phyloP scores from a whole-genome alignment of 2,888 invertebrate genomes.

The Plebejus melissa region DNA sequence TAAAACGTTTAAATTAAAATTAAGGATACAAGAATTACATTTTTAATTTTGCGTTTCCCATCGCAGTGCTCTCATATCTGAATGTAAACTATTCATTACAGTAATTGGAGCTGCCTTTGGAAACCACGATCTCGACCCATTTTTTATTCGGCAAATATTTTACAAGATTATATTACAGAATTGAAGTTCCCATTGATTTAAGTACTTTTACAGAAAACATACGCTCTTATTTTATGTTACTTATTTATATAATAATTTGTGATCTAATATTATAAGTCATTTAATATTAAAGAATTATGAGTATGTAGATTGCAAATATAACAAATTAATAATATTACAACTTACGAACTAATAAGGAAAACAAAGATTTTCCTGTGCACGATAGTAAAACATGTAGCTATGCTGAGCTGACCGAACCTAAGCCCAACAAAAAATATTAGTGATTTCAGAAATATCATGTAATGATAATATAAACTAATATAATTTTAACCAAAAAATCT shows the following conservation, averaged over 20 bases:
- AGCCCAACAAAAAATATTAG: not conserved
- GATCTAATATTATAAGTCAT: not conserved
- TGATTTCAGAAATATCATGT: not conserved
- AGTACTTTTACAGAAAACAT: not conserved
- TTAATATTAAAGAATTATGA: not conserved
- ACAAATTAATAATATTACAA: not conserved
- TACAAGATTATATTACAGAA: constrained; percentile 7
- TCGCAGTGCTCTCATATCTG: not conserved
- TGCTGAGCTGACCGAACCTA: not conserved
- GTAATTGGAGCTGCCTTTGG: constrained; percentile 26
- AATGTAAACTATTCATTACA: constrained; percentile 27
- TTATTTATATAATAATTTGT: not conserved
- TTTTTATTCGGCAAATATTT: constrained; percentile 17
- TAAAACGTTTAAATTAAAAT: not conserved
- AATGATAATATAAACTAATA: not conserved
- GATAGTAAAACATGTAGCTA: not conserved
- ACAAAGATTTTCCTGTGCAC: not conserved
- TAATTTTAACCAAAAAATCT: not conserved
- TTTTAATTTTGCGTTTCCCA: constrained; percentile 18
- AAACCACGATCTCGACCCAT: constrained; percentile 22
- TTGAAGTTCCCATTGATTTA: not conserved
- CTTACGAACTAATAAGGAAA: not conserved
- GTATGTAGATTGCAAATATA: not conserved
- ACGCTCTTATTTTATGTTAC: not conserved
- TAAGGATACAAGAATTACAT: constrained; percentile 7